Conservation (phyloP, 2,888 invertebrate genomes). For the Caenorhabditis doughertyi region DNA sequence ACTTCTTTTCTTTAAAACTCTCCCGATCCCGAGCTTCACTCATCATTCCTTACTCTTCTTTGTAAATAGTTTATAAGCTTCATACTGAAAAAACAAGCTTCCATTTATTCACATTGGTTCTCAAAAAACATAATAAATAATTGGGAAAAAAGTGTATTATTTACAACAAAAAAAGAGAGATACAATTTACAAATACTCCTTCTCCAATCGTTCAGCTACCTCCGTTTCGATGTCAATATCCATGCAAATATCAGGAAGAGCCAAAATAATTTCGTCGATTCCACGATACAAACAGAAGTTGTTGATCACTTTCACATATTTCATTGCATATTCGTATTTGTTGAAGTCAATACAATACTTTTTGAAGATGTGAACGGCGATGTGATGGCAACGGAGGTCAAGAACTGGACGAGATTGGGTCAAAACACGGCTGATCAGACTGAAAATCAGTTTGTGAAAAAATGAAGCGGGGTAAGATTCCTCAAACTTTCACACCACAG, state of each 20-base stretch:
- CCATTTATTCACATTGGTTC: slow-evolving; percentile 29
- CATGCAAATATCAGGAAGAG: slow-evolving; percentile 69
- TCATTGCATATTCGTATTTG: slow-evolving; percentile 84
- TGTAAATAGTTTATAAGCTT: slow-evolving; percentile 39
- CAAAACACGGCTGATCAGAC: slow-evolving; percentile 64
- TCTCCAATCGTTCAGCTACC: slow-evolving; percentile 16
- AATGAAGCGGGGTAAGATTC: neutral
- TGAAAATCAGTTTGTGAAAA: slow-evolving; percentile 18
- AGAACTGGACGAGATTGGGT: slow-evolving; percentile 71
- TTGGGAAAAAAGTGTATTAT: neutral
- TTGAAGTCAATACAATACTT: slow-evolving; percentile 83
- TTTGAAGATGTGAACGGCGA: slow-evolving; percentile 80
- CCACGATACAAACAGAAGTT: slow-evolving; percentile 82
- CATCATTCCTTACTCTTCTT: slow-evolving; percentile 44
- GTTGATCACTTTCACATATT: slow-evolving; percentile 83
- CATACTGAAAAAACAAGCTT: slow-evolving; percentile 17
- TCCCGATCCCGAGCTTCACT: slow-evolving; percentile 53
- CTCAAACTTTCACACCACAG: too few relatives aligned
- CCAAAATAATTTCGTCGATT: slow-evolving; percentile 62
- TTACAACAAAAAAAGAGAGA: neutral
- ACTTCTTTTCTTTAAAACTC: neutral
- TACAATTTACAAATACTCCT: slow-evolving; percentile 21
- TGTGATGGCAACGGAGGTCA: slow-evolving; percentile 83
- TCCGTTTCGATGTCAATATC: slow-evolving; percentile 60
- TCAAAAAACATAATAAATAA: slow-evolving; percentile 30